A percentile compares a stretch with the other conserved stretches of the same genome.
Conservation (phyloP, 2,113 vertebrate species). For the Otus sunia region DNA sequence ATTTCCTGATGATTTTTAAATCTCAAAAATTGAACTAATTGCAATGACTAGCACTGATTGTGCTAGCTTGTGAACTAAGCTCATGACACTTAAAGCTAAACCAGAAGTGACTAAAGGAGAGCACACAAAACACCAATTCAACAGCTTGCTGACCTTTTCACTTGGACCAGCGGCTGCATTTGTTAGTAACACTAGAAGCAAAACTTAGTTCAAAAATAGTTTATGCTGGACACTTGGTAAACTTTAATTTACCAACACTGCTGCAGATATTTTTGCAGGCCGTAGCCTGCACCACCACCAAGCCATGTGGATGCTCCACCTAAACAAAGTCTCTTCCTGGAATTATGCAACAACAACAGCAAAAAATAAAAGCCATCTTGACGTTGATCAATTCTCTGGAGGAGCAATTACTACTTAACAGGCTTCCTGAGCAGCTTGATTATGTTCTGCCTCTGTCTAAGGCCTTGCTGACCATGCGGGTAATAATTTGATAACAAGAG, state of each 20-base stretch:
- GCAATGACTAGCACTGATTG: background rate
- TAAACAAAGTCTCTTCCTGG: background rate
- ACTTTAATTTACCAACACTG: background rate
- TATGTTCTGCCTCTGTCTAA: slow-evolving; percentile 82
- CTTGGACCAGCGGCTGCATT: background rate
- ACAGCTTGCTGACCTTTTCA: background rate
- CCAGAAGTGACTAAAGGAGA: background rate
- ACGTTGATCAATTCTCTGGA: slow-evolving; percentile 75
- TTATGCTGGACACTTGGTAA: background rate
- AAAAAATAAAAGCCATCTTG: slow-evolving; percentile 41
- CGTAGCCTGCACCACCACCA: background rate
- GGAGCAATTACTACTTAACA: slow-evolving; percentile 87
- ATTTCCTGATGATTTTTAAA: background rate
- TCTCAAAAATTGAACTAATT: background rate
- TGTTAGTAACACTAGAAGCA: background rate
- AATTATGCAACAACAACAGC: background rate
- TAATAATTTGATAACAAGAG: slow-evolving; percentile 89
- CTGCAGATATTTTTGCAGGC: background rate
- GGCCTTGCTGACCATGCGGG: slow-evolving; percentile 76
- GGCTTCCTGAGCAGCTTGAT: slow-evolving; percentile 86
- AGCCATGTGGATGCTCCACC: background rate
- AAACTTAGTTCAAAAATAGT: background rate
- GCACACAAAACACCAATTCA: background rate
- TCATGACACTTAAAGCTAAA: background rate
- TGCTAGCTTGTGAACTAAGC: background rate